Conservation (phyloP, 2,113 vertebrate species). For the Cyprinus carpio region DNA sequence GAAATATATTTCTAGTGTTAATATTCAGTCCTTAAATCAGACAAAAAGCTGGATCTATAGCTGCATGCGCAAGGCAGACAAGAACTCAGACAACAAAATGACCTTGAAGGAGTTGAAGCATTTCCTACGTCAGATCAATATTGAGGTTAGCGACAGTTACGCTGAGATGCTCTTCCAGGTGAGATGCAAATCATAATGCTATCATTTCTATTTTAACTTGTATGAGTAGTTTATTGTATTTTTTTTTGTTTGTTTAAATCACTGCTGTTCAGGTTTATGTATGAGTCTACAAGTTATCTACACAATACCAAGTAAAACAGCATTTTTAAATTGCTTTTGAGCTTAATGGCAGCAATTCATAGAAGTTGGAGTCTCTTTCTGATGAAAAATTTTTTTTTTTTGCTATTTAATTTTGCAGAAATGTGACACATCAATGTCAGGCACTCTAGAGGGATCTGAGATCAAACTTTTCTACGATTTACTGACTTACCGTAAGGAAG, state of each 20-base stretch:
- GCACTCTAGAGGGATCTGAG: constrained; percentile 86
- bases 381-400: not conserved
- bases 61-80: constrained; percentile 92
- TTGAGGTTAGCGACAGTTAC: constrained; percentile 85
- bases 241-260: not conserved
- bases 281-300: no score
- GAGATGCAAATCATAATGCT: constrained; percentile 12
- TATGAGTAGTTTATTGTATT: no score
- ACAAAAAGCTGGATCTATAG: constrained; percentile 88
- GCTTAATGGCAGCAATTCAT: no score
- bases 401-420: constrained; percentile 70
- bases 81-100: constrained; percentile 94
- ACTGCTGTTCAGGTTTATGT: not conserved
- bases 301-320: not conserved
- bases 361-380: not conserved
- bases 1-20: not conserved
- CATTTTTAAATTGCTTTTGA: not conserved
- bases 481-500: constrained; percentile 87
- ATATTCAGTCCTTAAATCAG: constrained; percentile 76
- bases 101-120: constrained; percentile 89
- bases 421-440: constrained; percentile 88
- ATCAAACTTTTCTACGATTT: constrained; percentile 90
- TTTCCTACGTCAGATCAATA: constrained; percentile 90
- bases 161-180: constrained; percentile 86
- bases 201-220: not conserved